A percentile compares a stretch with the other conserved stretches of the same genome.
phyloP scores from a whole-genome alignment of 2,113 vertebrate species.

The Echinops telfairi region DNA sequence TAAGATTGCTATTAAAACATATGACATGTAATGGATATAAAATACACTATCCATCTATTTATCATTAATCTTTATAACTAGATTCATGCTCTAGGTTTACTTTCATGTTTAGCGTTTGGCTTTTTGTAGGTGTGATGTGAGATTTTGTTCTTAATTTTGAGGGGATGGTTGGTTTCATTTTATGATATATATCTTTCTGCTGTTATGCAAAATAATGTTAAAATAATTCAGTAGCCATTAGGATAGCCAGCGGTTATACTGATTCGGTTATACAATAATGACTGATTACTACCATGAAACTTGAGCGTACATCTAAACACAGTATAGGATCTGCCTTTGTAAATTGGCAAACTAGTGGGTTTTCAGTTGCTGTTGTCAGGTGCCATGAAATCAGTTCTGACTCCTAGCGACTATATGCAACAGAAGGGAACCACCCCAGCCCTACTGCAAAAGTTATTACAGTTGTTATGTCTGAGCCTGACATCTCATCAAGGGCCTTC shows the following conservation, averaged over 20 bases:
- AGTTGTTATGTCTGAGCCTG: too few relatives aligned
- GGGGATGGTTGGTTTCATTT: background rate
- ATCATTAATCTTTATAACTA: background rate
- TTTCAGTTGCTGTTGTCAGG: too few relatives aligned
- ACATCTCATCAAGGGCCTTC: too few relatives aligned
- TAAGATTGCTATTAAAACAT: conserved; percentile 18
- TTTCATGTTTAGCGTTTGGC: background rate
- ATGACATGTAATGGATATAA: background rate
- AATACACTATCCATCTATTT: background rate
- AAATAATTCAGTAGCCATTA: background rate
- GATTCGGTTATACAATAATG: too few relatives aligned
- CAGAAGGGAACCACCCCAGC: too few relatives aligned
- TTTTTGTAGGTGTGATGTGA: background rate
- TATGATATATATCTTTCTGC: background rate
- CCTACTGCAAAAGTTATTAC: too few relatives aligned
- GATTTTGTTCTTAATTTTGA: background rate
- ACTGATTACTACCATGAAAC: too few relatives aligned
- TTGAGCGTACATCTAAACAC: too few relatives aligned
- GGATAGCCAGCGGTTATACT: background rate
- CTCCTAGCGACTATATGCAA: too few relatives aligned
- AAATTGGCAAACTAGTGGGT: too few relatives aligned
- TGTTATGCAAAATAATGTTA: background rate
- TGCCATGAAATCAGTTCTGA: too few relatives aligned
- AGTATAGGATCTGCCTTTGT: too few relatives aligned
- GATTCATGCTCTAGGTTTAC: background rate